Conservation (phyloP, 2,888 invertebrate genomes). For the Mesorhabditis belari region DNA sequence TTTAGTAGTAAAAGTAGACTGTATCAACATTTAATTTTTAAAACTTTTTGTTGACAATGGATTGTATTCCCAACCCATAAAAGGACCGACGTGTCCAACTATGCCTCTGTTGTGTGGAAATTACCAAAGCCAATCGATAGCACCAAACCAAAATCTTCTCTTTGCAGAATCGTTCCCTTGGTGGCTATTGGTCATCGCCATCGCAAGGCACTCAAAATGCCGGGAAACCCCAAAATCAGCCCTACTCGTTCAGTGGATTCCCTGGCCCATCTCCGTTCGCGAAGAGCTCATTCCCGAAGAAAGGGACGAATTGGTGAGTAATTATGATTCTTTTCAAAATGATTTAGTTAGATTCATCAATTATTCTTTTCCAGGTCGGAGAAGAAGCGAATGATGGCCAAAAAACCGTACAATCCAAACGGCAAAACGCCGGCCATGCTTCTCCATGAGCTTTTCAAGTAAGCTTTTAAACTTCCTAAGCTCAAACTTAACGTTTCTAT, state of each 20-base stretch:
- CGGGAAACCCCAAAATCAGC: not conserved
- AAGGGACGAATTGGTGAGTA: not conserved
- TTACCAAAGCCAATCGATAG: too few species aligned
- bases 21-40: too few species aligned
- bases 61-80: too few species aligned
- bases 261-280: not conserved
- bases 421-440: constrained; percentile 26
- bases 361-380: too few species aligned
- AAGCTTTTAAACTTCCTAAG: constrained; percentile 2
- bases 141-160: too few species aligned
- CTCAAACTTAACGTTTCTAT: not conserved
- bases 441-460: constrained; percentile 27
- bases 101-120: too few species aligned
- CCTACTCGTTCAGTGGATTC: not conserved
- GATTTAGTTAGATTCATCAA: too few species aligned
- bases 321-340: too few species aligned
- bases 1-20: too few species aligned
- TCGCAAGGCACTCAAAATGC: not conserved
- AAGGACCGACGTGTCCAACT: too few species aligned
- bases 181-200: not conserved
- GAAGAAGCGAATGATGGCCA: not conserved
- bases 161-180: not conserved
- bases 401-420: constrained; percentile 5
- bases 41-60: too few species aligned
- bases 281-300: not conserved